Percentiles rank a stretch among this genome's conserved stretches.
Evolutionary conservation across 1,140 invertebrate genomes (phyloP).

Genomic region (Neelides sp.): DNA sequence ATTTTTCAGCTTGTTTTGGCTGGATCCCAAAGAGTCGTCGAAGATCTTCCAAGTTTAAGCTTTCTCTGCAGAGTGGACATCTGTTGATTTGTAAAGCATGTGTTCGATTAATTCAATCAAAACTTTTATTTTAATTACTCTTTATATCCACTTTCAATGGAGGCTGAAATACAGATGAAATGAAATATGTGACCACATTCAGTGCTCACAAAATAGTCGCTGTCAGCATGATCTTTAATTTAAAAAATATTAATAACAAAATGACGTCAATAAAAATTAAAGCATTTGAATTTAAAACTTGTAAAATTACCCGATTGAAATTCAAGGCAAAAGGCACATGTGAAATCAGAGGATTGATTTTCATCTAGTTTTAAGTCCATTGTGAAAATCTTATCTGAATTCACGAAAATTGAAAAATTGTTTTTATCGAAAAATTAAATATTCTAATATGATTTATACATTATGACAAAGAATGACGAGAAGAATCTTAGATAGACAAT

Average conservation of each 20-base stretch:
- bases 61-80: conserved; percentile 24
- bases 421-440: no score
- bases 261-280: not conserved
- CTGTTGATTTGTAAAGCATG: conserved; percentile 6
- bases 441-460: no score
- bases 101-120: not conserved
- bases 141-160: conserved; percentile 23
- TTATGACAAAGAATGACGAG: no score
- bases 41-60: conserved; percentile 13
- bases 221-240: conserved; percentile 15
- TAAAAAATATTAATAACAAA: conserved; percentile 1
- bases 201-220: conserved; percentile 26
- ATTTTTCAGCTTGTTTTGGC: conserved; percentile 1
- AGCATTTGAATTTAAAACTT: not conserved
- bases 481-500: no score
- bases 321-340: conserved; percentile 25
- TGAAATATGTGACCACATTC: conserved; percentile 29
- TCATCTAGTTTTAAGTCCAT: no score
- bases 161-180: conserved; percentile 20
- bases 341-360: no score
- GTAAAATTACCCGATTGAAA: conserved; percentile 27
- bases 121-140: conserved; percentile 17
- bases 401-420: no score
- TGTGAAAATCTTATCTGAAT: no score
- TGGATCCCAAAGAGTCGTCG: conserved; percentile 23